phyloP scores from a whole-genome alignment of 2,113 vertebrate species.

The Vidua macroura region DNA sequence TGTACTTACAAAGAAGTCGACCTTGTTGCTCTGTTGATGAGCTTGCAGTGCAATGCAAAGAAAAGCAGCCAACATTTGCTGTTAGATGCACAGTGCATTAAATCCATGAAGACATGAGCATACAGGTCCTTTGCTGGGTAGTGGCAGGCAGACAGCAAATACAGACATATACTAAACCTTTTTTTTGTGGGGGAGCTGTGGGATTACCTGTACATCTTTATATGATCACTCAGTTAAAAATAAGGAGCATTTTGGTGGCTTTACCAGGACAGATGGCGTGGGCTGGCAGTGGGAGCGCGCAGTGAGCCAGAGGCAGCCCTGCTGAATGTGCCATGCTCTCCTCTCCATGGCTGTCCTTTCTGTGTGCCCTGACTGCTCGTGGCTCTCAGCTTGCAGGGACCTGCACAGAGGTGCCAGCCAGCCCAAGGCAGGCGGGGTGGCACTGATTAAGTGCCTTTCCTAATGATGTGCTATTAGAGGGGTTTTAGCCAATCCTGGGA shows the following conservation, averaged over 20 bases:
- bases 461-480: background rate
- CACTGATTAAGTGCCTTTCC: background rate
- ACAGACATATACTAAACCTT: background rate
- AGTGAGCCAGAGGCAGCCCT: background rate
- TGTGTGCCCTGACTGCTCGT: background rate
- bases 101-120: background rate
- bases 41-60: background rate
- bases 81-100: background rate
- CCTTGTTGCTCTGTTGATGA: background rate
- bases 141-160: background rate
- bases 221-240: background rate
- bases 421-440: background rate
- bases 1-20: background rate
- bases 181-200: background rate
- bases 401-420: background rate
- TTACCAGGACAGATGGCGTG: accelerated
- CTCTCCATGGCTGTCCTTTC: background rate
- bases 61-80: background rate
- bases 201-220: background rate
- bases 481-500: background rate
- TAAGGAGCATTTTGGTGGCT: background rate
- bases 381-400: background rate
- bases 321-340: background rate
- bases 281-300: background rate
- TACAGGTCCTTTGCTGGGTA: background rate